Evolutionary conservation across 2,797 vertebrate species (phyloP).

Genomic region (Galagoides demidoff): DNA sequence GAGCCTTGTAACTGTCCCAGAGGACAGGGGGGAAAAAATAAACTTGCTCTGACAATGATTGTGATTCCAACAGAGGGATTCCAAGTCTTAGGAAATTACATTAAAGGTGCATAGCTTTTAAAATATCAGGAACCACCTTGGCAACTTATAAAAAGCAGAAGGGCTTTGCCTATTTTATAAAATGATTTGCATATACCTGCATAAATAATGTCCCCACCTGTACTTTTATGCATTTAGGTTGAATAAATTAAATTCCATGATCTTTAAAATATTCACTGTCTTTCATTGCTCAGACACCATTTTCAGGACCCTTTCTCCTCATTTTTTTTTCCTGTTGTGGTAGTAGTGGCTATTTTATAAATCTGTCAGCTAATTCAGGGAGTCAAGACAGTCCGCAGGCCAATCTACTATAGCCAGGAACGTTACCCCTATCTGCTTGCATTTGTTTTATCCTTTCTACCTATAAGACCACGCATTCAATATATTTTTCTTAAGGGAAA

Average conservation of each 20-base stretch:
- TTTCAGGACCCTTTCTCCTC: conserved; percentile 67
- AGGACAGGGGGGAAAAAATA: conserved; percentile 57
- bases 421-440: not conserved
- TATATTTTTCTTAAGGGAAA: conserved; percentile 52
- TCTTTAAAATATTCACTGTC: conserved; percentile 82
- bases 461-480: not conserved
- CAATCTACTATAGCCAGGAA: not conserved
- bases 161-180: conserved; percentile 85
- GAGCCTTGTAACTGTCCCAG: conserved; percentile 76
- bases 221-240: conserved; percentile 84
- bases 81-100: conserved; percentile 78
- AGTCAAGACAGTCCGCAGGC: conserved; percentile 39
- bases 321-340: not conserved
- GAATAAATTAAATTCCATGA: conserved; percentile 84
- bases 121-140: conserved; percentile 85
- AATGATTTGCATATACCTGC: conserved; percentile 85
- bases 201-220: conserved; percentile 85
- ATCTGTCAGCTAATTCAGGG: conserved; percentile 56
- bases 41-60: conserved; percentile 75
- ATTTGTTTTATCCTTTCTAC: conserved; percentile 51
- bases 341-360: conserved; percentile 43
- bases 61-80: conserved; percentile 76
- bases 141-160: conserved; percentile 85
- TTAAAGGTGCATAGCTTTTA: conserved; percentile 83
- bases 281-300: conserved; percentile 75